Evolutionary conservation across 2,888 invertebrate genomes (phyloP).

Genomic region (Neocrepidodera transversa): DNA sequence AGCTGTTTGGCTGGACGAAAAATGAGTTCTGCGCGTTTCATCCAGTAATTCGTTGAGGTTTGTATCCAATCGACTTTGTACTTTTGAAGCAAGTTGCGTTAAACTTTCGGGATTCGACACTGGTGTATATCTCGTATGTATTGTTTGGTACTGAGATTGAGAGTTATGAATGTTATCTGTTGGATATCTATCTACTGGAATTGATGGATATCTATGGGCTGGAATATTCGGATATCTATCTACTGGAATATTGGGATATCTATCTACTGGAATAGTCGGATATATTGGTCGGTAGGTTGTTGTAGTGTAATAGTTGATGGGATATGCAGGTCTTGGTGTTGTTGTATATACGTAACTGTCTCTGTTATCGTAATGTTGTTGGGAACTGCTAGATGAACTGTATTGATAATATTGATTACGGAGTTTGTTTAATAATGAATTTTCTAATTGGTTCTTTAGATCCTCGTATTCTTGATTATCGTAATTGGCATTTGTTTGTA

Average conservation of each 20-base stretch:
- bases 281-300: constrained; percentile 18
- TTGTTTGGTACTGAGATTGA: constrained; percentile 14
- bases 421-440: constrained; percentile 49
- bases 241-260: not conserved
- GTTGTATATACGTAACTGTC: constrained; percentile 30
- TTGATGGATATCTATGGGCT: constrained; percentile 9
- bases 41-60: constrained; percentile 50
- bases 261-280: constrained; percentile 15
- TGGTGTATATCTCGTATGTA: constrained; percentile 43
- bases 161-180: too few species aligned
- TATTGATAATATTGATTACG: constrained; percentile 35
- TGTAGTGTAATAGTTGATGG: not conserved
- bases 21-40: constrained; percentile 46
- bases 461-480: constrained; percentile 53
- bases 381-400: constrained; percentile 14
- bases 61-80: constrained; percentile 52
- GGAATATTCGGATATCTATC: not conserved
- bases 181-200: not conserved
- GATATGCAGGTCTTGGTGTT: constrained; percentile 26
- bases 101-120: constrained; percentile 48
- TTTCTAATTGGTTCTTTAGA: constrained; percentile 51
- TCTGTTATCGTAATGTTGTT: constrained; percentile 28
- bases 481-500: constrained; percentile 51
- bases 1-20: constrained; percentile 40
- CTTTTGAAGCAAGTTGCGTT: constrained; percentile 51